phyloP scores from a whole-genome alignment of 37 sponge, comb jelly and placozoan species.

The Ephydatia muelleri region DNA sequence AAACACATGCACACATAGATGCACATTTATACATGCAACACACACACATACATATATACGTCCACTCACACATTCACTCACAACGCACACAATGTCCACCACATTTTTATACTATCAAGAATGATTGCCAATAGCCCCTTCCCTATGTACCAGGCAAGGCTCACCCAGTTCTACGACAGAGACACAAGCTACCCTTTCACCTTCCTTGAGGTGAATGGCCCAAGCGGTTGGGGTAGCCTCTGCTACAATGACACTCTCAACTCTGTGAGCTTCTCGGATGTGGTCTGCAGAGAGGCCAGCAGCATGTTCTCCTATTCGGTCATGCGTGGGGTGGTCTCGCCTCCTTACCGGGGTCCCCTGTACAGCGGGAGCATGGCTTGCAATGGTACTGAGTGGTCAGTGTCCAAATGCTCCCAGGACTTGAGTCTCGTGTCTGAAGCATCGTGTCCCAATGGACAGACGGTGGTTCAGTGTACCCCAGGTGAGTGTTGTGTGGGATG shows the following conservation, averaged over 20 bases:
- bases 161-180: neutral
- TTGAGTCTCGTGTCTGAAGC: neutral
- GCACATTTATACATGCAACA: too few relatives aligned
- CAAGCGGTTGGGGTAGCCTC: slow-evolving; percentile 41
- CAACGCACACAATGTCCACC: too few relatives aligned
- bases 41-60: too few relatives aligned
- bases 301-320: neutral
- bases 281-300: neutral
- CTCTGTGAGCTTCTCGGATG: neutral
- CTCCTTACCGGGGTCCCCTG: neutral
- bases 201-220: slow-evolving; percentile 42
- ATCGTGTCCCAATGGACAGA: neutral
- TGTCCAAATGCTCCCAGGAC: slow-evolving; percentile 6
- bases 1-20: too few relatives aligned
- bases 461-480: neutral
- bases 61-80: too few relatives aligned
- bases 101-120: too few relatives aligned
- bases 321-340: neutral
- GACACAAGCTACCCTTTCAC: neutral
- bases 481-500: too few relatives aligned
- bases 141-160: neutral
- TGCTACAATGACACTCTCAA: slow-evolving; percentile 3
- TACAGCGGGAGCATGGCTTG: slow-evolving; percentile 22
- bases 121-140: too few relatives aligned
- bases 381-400: slow-evolving; percentile 19